Evolutionary conservation across 2,888 invertebrate genomes (phyloP).

Genomic region (Mesochorus sp.): DNA sequence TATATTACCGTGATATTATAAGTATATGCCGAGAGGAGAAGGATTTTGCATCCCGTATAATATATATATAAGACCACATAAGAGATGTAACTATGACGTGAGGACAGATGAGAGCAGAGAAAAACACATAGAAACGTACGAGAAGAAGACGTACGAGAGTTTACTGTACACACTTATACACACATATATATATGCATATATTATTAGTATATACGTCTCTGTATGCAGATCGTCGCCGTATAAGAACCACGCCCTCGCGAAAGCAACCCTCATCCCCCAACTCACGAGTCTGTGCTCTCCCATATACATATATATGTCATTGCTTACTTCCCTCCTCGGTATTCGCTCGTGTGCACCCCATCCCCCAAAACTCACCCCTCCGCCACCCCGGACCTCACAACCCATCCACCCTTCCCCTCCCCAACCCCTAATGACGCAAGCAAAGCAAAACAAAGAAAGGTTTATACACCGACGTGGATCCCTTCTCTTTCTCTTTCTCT

Average conservation of each 20-base stretch:
- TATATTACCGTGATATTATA: conserved; percentile 23
- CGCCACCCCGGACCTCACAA: conserved; percentile 61
- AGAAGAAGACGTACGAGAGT: conserved; percentile 52
- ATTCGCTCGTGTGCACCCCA: conserved; percentile 66
- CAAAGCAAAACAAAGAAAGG: conserved; percentile 84
- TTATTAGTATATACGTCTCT: conserved; percentile 70
- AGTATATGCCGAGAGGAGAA: neutral
- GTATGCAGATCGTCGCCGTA: conserved; percentile 74
- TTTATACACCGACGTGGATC: conserved; percentile 81
- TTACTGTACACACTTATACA: conserved; percentile 56
- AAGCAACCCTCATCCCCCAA: conserved; percentile 64
- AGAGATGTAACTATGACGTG: conserved; percentile 59
- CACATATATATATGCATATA: conserved; percentile 33
- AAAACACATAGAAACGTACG: conserved; percentile 12
- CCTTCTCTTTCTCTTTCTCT: conserved; percentile 30
- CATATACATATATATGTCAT: neutral
- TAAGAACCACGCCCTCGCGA: conserved; percentile 80
- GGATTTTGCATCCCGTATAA: conserved; percentile 43
- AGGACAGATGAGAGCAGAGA: conserved; percentile 27
- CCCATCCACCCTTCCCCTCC: conserved; percentile 61
- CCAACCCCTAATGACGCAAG: conserved; percentile 84
- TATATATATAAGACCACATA: conserved; percentile 37
- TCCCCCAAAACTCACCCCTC: conserved; percentile 60
- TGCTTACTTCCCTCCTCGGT: conserved; percentile 48
- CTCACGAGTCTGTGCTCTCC: conserved; percentile 24